Percentiles rank a stretch among this genome's conserved stretches.
Conservation (phyloP, 1,140 invertebrate species). For the Anthonomus grandis region DNA sequence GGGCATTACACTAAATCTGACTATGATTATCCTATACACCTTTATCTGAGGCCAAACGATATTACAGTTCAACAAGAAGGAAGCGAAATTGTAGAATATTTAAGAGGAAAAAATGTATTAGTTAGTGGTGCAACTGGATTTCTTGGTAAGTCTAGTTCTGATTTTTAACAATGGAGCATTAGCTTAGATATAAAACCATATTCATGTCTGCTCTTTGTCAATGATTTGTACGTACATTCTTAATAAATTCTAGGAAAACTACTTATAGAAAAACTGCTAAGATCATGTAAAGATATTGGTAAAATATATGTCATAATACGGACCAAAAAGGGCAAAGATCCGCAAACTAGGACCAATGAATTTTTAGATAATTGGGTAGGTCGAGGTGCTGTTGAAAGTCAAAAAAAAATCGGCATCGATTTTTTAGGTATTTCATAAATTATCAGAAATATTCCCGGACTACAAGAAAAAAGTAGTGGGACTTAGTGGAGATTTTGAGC, state of each 20-base stretch:
- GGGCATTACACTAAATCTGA: not conserved
- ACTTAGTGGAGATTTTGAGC: constrained; percentile 63
- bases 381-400: not conserved
- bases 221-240: too few relatives aligned
- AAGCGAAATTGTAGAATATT: constrained; percentile 35
- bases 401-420: not conserved
- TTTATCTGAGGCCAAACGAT: constrained; percentile 10
- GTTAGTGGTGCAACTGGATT: constrained; percentile 42
- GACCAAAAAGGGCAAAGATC: constrained; percentile 73
- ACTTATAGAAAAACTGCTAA: constrained; percentile 77
- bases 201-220: not conserved
- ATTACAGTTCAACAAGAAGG: constrained; percentile 20
- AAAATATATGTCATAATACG: constrained; percentile 75
- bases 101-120: constrained; percentile 37
- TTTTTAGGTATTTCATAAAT: constrained; percentile 55
- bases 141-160: constrained; percentile 48
- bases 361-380: constrained; percentile 61
- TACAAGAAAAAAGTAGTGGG: constrained; percentile 60
- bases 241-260: constrained; percentile 66
- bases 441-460: constrained; percentile 57
- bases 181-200: not conserved
- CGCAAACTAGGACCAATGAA: constrained; percentile 58
- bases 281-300: constrained; percentile 69
- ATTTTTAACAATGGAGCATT: not conserved
- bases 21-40: constrained; percentile 6